Percentiles rank a stretch among this genome's conserved stretches.
Conservation (phyloP, 2,113 vertebrate genomes). For the Alosa alosa region DNA sequence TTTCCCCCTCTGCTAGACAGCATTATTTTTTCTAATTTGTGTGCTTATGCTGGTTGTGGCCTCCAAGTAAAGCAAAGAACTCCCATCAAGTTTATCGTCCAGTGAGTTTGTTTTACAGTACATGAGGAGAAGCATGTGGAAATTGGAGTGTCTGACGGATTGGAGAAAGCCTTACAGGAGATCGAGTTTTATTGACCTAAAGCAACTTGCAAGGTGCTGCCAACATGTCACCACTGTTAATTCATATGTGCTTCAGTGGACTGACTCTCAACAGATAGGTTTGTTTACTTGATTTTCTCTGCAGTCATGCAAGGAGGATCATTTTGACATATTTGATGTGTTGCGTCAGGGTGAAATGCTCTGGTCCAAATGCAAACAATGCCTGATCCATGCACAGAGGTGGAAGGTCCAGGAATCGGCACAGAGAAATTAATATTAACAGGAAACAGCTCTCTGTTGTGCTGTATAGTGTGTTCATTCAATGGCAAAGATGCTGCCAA, state of each 20-base stretch:
- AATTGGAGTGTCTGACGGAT: conserved; percentile 10
- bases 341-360: neutral
- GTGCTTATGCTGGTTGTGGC: conserved; percentile 26
- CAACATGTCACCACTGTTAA: conserved; percentile 1
- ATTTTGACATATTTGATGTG: conserved; percentile 12
- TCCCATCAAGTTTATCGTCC: conserved; percentile 31
- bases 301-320: neutral
- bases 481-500: neutral
- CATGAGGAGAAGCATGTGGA: conserved; percentile 22
- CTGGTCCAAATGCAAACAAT: neutral
- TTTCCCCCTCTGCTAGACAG: conserved; percentile 20
- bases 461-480: neutral
- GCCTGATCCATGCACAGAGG: neutral
- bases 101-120: conserved; percentile 30
- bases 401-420: neutral
- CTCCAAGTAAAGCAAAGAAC: conserved; percentile 38
- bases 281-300: conserved; percentile 18
- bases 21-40: conserved; percentile 34
- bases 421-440: neutral
- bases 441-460: neutral
- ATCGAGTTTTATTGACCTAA: conserved; percentile 26
- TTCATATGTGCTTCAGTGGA: conserved; percentile 1
- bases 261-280: neutral
- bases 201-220: neutral
- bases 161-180: neutral